Conservation (phyloP, 2,113 vertebrate genomes). For the Turdus rufiventris region DNA sequence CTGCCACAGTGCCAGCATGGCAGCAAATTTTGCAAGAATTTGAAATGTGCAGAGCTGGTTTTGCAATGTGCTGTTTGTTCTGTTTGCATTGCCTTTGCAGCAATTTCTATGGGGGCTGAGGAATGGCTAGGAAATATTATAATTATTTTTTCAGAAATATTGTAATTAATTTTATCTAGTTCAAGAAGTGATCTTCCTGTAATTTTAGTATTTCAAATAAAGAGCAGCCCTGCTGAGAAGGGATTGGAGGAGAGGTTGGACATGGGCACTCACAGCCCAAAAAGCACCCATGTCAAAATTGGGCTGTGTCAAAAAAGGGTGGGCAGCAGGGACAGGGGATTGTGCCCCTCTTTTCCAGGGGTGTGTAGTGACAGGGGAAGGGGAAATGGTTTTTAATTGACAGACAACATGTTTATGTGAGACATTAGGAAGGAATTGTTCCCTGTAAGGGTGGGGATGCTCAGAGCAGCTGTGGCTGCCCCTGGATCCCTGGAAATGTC, state of each 20-base stretch:
- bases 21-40: not conserved
- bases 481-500: not conserved
- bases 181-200: not conserved
- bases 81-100: not conserved
- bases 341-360: not conserved
- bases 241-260: not conserved
- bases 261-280: no score
- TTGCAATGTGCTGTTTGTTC: accelerated
- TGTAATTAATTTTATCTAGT: not conserved
- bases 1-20: not conserved
- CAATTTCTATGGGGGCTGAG: not conserved
- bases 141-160: not conserved
- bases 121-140: not conserved
- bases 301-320: not conserved
- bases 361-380: not conserved
- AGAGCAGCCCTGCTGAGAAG: not conserved
- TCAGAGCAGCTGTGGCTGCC: not conserved
- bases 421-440: not conserved
- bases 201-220: not conserved
- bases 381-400: not conserved
- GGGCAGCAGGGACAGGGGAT: not conserved
- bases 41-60: not conserved
- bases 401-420: not conserved
- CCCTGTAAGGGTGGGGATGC: no score
- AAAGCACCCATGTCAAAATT: accelerated